Conservation (phyloP, 2,888 invertebrate species). For the Deroplatys truncata region DNA sequence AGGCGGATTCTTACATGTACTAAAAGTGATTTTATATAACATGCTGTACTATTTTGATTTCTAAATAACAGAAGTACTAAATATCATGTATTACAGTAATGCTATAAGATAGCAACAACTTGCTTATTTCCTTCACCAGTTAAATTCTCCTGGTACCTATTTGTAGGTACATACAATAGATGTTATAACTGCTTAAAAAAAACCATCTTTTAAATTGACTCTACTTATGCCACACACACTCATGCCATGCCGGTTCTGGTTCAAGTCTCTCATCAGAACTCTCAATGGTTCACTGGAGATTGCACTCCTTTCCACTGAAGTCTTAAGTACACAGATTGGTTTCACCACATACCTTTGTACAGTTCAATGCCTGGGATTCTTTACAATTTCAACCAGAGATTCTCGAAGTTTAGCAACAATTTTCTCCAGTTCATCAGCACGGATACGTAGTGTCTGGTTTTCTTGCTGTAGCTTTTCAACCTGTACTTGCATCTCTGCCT, state of each 20-base stretch:
- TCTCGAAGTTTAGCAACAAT: constrained; percentile 62
- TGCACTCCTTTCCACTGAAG: background rate
- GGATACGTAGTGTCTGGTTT: constrained; percentile 60
- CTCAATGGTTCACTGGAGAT: background rate
- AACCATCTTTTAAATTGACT: background rate
- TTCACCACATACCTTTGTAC: background rate
- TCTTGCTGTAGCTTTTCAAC: constrained; percentile 56
- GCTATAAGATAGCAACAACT: too few species aligned
- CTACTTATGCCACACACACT: background rate
- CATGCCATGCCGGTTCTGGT: background rate
- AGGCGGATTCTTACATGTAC: background rate
- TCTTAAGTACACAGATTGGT: background rate
- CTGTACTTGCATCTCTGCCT: constrained; percentile 52
- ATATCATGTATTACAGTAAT: too few species aligned
- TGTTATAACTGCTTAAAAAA: background rate
- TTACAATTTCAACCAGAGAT: constrained; percentile 50
- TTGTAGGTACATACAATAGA: background rate
- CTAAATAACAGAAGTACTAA: background rate
- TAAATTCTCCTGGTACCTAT: background rate
- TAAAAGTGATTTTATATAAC: background rate
- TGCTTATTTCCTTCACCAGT: too few species aligned
- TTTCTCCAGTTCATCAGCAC: constrained; percentile 64
- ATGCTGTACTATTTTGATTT: background rate
- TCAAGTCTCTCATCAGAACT: background rate
- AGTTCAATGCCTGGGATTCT: background rate